Conservation (phyloP, 2,797 vertebrate genomes). For the Pipistrellus pipistrellus region DNA sequence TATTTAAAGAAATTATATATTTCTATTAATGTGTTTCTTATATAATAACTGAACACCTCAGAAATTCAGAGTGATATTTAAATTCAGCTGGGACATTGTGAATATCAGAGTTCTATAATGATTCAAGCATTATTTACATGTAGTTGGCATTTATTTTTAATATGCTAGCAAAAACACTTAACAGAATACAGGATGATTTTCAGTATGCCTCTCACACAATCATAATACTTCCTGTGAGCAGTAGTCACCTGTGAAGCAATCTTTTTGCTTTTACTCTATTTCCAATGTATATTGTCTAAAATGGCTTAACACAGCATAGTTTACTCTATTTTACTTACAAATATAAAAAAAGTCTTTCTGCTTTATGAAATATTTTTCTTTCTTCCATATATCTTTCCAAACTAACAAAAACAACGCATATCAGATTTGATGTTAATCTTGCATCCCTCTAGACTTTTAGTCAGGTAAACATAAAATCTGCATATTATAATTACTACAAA, state of each 20-base stretch:
- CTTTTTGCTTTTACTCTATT: conserved; percentile 46
- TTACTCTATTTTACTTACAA: conserved; percentile 71
- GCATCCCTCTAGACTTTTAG: background rate
- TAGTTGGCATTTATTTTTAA: conserved; percentile 57
- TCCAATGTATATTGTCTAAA: conserved; percentile 47
- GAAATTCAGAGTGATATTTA: conserved; percentile 28
- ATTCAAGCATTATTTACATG: conserved; percentile 43
- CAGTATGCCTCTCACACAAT: background rate
- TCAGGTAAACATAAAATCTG: conserved; percentile 71
- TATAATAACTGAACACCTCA: conserved; percentile 16
- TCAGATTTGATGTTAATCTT: background rate
- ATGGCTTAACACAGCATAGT: background rate
- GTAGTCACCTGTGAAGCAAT: background rate
- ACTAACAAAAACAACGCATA: conserved; percentile 78
- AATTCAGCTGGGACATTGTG: background rate
- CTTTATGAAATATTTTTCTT: conserved; percentile 58
- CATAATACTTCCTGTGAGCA: background rate
- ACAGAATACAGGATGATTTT: background rate
- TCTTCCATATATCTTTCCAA: conserved; percentile 65
- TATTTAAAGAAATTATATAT: background rate
- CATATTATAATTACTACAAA: conserved; percentile 76
- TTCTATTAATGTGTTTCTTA: conserved; percentile 43
- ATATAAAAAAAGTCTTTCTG: conserved; percentile 12
- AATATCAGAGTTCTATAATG: conserved; percentile 49
- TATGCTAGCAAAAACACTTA: conserved; percentile 43